Evolutionary conservation across 2,797 vertebrate species (phyloP), one percentile per base, ranked within the genome.

Genomic region (Otolemur crassicaudatus): DNA sequence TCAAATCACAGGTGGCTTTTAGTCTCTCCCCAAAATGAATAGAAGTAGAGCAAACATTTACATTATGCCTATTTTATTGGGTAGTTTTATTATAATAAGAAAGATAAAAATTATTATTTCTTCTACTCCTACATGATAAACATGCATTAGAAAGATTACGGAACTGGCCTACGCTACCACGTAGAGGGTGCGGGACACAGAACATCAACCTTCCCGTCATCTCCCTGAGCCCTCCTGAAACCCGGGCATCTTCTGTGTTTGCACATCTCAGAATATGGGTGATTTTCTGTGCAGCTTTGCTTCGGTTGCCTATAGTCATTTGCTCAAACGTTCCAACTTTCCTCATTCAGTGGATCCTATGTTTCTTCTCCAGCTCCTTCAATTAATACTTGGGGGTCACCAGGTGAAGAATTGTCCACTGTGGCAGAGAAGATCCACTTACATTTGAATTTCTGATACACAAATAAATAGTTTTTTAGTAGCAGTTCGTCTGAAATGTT

Each of bases 391-490:
- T 49, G 46, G 7, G 46, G 8, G 81, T 58, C 63, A 34, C 46
- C 10, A n/a, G 5, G 31, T 82, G 61, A 85, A 29, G 5, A 4
- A 1, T 40, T 70, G 9, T 58, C 61, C 46, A 7, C 40, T 70
- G 85, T 88, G 87, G 79, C 34, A 73, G 4, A 73, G 13, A 17
- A 84, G 20, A 80, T 0, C 5, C 8, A 40, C 29, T 87, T 37
- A 70, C 75, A 67, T 88, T 13, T 88, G 29, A 93, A 93, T 83
- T 94, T 88, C 53, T 56, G 72, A 67, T 70, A 87, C 12, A 40
- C 3, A n/a, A 53, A 60, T 61, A 23, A 76, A n/a, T 37, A n/a
- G n/a, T 22, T 87, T 81, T 81, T 81, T 43, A 31, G 61, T 79
- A 72, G 22, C 56, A n/a, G 5, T 65, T 53, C 27, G 0, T 70